A percentile compares a stretch with the other conserved stretches of the same genome.
Evolutionary conservation across 37 sponge, comb jelly and placozoan genomes (phyloP).

Genomic region (Tethya wilhelma): DNA sequence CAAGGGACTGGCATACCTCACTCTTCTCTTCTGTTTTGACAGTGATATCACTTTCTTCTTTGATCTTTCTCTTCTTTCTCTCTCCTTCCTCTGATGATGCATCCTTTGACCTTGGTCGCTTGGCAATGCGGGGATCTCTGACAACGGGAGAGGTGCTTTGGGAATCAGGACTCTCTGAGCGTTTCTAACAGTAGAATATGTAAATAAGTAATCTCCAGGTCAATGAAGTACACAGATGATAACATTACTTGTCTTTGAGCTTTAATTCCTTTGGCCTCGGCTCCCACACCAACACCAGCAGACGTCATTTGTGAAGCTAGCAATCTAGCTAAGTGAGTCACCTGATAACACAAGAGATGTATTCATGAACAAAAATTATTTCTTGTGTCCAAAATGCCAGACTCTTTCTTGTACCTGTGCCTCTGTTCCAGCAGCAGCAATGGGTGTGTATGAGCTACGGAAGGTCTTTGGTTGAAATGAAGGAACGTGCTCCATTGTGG

Average conservation of each 20-base stretch:
- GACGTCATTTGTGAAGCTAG: slow-evolving; percentile 93
- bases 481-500: slow-evolving; percentile 65
- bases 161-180: neutral
- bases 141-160: slow-evolving; percentile 35
- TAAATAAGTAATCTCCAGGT: neutral
- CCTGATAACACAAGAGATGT: slow-evolving; percentile 28
- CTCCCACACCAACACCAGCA: slow-evolving; percentile 72
- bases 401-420: slow-evolving; percentile 40
- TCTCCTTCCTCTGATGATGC: slow-evolving; percentile 8
- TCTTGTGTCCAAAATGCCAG: neutral
- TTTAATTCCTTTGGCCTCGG: slow-evolving; percentile 47
- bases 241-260: slow-evolving; percentile 15
- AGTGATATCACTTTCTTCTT: slow-evolving; percentile 6
- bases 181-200: neutral
- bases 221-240: neutral
- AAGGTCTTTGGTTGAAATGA: slow-evolving; percentile 71
- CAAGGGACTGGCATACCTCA: neutral
- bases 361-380: neutral
- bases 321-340: slow-evolving; percentile 82
- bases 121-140: slow-evolving; percentile 31
- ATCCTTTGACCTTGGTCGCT: slow-evolving; percentile 4
- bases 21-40: neutral
- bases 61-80: neutral
- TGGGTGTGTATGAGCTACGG: slow-evolving; percentile 83
- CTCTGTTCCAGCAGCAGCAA: slow-evolving; percentile 85